Evolutionary conservation across 2,113 vertebrate genomes (phyloP).

Genomic region (Ascaphus truei): DNA sequence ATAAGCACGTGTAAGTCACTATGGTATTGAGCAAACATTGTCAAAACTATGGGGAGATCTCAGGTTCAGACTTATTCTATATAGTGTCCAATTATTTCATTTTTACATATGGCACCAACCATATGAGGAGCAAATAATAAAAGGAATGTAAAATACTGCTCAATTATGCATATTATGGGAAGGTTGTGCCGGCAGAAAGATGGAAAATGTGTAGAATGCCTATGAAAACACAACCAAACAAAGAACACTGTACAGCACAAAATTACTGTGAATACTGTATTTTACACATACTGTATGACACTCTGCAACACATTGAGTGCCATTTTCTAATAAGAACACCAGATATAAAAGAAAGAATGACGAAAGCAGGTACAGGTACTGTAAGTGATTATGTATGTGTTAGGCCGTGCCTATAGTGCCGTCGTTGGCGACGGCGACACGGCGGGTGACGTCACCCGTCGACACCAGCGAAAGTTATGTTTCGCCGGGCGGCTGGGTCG

Average conservation of each 20-base stretch:
- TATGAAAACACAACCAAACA: background rate
- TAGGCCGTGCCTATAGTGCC: no score
- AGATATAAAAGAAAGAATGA: no score
- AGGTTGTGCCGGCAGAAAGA: slow-evolving; percentile 8
- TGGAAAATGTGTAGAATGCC: slow-evolving; percentile 8
- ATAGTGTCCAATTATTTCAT: background rate
- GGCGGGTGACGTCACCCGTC: no score
- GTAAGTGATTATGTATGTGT: no score
- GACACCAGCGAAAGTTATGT: no score
- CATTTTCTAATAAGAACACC: no score
- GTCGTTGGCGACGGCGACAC: no score
- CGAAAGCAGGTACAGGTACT: no score
- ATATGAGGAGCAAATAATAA: background rate
- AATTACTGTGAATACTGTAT: slow-evolving; percentile 7
- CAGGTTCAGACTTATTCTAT: no score
- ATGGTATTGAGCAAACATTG: background rate
- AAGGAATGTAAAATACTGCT: background rate
- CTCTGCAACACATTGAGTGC: slow-evolving; percentile 6
- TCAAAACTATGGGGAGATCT: no score
- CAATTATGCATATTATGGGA: slow-evolving; percentile 19
- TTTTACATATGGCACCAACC: slow-evolving; percentile 15
- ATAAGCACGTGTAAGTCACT: no score
- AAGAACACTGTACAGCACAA: background rate
- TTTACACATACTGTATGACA: background rate
- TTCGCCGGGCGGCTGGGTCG: no score